Percentiles rank a stretch among this genome's conserved stretches.
Evolutionary conservation across 2,113 vertebrate genomes (phyloP).

Genomic region (Hyla sarda): DNA sequence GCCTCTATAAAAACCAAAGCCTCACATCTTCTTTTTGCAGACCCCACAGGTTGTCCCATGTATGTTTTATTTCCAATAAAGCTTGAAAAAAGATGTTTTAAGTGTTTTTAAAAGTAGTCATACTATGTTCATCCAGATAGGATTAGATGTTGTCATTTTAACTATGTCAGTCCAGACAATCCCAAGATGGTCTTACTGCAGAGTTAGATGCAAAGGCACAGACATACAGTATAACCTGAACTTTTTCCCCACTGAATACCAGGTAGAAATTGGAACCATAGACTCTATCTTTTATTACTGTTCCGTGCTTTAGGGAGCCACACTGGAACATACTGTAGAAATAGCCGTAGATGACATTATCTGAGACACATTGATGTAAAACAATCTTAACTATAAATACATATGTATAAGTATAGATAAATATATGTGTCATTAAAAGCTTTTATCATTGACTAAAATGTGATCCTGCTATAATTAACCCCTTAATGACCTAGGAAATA

Average conservation of each 20-base stretch:
- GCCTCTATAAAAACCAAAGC: not conserved
- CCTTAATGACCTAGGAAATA: too few relatives aligned
- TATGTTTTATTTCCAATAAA: not conserved
- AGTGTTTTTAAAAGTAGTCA: too few relatives aligned
- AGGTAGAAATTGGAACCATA: not conserved
- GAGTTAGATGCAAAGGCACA: not conserved
- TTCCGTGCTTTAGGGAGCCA: not conserved
- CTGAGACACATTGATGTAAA: too few relatives aligned
- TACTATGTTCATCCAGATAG: not conserved
- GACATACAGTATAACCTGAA: not conserved
- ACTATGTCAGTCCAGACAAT: not conserved
- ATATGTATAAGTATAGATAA: too few relatives aligned
- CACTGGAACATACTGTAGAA: not conserved
- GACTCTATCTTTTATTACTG: too few relatives aligned
- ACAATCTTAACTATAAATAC: too few relatives aligned
- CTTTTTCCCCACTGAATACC: not conserved
- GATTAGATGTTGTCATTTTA: too few relatives aligned
- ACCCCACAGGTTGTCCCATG: not conserved
- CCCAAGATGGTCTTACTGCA: not conserved
- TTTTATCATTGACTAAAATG: too few relatives aligned
- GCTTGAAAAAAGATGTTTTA: not conserved
- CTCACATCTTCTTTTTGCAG: not conserved
- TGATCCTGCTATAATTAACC: too few relatives aligned
- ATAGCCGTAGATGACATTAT: not conserved
- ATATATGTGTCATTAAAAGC: too few relatives aligned